A percentile compares a stretch with the other conserved stretches of the same genome.
phyloP scores from a whole-genome alignment of 1,140 invertebrate genomes.

The Elysia chlorotica region DNA sequence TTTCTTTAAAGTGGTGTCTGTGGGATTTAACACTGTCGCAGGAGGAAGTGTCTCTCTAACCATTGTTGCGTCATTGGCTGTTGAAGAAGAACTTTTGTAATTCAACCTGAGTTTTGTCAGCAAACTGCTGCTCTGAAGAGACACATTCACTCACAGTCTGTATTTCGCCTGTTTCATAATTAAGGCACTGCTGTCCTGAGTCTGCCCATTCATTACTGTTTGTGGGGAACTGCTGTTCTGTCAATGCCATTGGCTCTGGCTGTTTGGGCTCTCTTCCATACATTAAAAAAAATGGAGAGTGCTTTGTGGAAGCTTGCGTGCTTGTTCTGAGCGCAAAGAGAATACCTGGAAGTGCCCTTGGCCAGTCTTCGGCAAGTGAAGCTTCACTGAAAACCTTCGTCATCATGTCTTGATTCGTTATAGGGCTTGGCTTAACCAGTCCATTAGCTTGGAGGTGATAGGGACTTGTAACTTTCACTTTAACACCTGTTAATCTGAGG shows the following conservation, averaged over 20 bases:
- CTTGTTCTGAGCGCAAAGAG: constrained; percentile 1
- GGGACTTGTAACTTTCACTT: constrained; percentile 4
- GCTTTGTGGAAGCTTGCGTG: constrained; percentile 1
- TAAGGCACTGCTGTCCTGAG: neutral
- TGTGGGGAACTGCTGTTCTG: too few species aligned
- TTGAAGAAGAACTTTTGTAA: constrained; percentile 6
- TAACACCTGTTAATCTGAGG: neutral
- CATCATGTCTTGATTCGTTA: neutral
- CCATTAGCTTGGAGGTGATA: constrained; percentile 1
- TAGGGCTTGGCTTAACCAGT: neutral
- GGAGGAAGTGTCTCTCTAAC: constrained; percentile 3
- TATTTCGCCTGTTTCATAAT: neutral
- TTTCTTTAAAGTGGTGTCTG: constrained; percentile 1
- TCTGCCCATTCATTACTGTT: neutral
- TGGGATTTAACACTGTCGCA: neutral
- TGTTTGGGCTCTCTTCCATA: constrained; percentile 5
- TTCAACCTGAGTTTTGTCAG: neutral
- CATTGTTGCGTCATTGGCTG: neutral
- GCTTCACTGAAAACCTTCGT: neutral
- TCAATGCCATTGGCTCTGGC: neutral
- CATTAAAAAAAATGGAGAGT: constrained; percentile 1
- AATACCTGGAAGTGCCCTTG: constrained; percentile 1
- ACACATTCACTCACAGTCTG: constrained; percentile 1
- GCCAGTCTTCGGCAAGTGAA: neutral
- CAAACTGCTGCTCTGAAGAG: neutral